Percentiles rank a stretch among this genome's conserved stretches.
phyloP scores from a whole-genome alignment of 1,140 invertebrate genomes.

The Copidosoma floridanum region DNA sequence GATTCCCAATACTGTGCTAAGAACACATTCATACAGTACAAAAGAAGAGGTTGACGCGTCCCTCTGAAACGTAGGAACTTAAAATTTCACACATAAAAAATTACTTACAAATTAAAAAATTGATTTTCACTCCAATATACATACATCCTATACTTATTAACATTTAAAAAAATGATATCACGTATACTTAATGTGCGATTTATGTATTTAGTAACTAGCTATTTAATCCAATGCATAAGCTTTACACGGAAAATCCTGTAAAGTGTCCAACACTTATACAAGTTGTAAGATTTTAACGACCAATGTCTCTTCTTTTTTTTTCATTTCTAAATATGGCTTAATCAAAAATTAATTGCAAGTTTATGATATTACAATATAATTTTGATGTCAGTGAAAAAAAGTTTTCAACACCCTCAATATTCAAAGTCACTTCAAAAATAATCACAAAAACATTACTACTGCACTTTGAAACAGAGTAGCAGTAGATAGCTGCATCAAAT shows the following conservation, averaged over 20 bases:
- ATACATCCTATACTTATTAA: background rate
- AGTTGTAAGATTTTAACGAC: background rate
- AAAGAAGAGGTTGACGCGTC: slow-evolving; percentile 3
- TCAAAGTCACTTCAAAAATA: slow-evolving; percentile 3
- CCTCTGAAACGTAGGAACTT: background rate
- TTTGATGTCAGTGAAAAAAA: background rate
- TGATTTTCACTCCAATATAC: background rate
- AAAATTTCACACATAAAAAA: slow-evolving; percentile 9
- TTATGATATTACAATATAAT: background rate
- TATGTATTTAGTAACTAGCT: background rate
- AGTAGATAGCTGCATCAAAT: slow-evolving; percentile 2
- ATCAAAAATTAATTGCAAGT: background rate
- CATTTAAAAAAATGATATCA: background rate
- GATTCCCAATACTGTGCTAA: slow-evolving; percentile 11
- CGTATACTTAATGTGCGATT: background rate
- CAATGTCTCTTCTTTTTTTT: background rate
- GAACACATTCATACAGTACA: slow-evolving; percentile 6
- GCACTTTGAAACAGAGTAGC: slow-evolving; percentile 4
- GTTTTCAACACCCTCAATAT: background rate
- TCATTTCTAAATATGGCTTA: background rate
- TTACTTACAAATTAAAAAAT: slow-evolving; percentile 4
- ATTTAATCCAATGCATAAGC: background rate
- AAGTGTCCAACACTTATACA: slow-evolving; percentile 6
- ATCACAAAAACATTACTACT: slow-evolving; percentile 33
- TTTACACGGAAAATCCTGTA: background rate